Conservation (phyloP, 2,888 invertebrate species). For the Phlogophora meticulosa region DNA sequence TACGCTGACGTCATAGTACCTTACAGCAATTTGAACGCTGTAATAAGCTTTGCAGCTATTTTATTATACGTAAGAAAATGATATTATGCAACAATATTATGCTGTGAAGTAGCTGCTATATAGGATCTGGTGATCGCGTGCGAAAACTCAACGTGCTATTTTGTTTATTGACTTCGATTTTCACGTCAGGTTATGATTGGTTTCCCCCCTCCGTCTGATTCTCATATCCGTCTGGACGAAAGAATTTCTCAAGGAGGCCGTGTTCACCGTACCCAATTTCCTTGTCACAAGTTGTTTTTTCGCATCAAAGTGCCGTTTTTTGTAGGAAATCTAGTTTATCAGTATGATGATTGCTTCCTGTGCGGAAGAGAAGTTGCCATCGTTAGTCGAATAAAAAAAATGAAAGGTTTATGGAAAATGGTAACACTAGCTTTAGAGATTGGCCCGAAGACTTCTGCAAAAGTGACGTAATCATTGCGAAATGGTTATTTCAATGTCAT, state of each 20-base stretch:
- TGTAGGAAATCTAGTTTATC: conserved; percentile 42
- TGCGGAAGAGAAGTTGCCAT: conserved; percentile 27
- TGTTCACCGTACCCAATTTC: conserved; percentile 48
- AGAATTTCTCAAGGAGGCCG: conserved; percentile 47
- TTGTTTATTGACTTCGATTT: conserved; percentile 20
- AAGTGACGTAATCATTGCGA: conserved; percentile 42
- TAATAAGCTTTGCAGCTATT: conserved; percentile 67
- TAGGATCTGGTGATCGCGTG: conserved; percentile 5
- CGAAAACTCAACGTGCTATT: conserved; percentile 18
- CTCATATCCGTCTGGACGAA: conserved; percentile 48
- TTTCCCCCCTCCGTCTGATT: conserved; percentile 30
- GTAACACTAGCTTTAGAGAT: neutral
- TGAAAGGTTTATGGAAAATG: neutral
- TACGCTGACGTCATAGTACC: conserved; percentile 77
- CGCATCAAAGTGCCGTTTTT: conserved; percentile 18
- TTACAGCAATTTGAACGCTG: conserved; percentile 60
- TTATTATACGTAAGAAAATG: no score
- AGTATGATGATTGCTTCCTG: conserved; percentile 50
- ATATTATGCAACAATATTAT: no score
- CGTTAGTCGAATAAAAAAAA: conserved; percentile 3
- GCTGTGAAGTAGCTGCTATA: conserved; percentile 11
- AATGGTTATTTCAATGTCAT: conserved; percentile 41
- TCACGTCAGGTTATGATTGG: conserved; percentile 26
- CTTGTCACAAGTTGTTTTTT: conserved; percentile 50
- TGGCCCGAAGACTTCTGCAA: conserved; percentile 12